A percentile compares a stretch with the other conserved stretches of the same genome.
Conservation (phyloP, 2,113 vertebrate genomes). For the Casuarius casuarius region DNA sequence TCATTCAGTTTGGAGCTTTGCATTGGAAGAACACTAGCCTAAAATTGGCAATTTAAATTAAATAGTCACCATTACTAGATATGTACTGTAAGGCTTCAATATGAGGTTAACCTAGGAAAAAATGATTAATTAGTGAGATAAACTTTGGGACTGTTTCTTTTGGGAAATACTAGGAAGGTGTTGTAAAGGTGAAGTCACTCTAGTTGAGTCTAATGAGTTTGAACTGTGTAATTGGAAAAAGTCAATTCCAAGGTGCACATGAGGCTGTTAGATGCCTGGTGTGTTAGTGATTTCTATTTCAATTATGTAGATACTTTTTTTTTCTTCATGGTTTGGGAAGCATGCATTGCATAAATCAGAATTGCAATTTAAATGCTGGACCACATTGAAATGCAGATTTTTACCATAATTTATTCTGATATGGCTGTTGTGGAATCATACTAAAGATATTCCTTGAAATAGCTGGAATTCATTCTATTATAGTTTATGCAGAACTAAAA, state of each 20-base stretch:
- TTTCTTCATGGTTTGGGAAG: background rate
- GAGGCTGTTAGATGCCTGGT: too few species aligned
- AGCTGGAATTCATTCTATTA: fast-evolving
- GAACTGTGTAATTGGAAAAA: background rate
- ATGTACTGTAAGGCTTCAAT: background rate
- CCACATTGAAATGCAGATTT: background rate
- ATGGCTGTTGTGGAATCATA: fast-evolving
- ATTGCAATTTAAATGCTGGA: background rate
- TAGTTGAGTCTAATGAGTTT: background rate
- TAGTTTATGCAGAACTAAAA: background rate
- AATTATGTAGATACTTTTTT: too few species aligned
- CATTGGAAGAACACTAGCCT: background rate
- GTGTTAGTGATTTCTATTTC: too few species aligned
- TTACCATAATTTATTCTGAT: background rate
- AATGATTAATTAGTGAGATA: background rate
- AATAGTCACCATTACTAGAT: too few species aligned
- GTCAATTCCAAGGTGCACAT: background rate
- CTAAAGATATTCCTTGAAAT: background rate
- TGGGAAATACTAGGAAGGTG: background rate
- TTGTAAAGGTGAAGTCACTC: background rate
- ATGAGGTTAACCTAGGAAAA: background rate
- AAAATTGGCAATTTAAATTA: background rate
- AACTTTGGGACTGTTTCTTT: background rate
- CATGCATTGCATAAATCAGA: fast-evolving
- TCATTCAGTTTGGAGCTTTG: background rate